Conservation (phyloP, 1,140 invertebrate species). For the Alviniconcha marisindica region DNA sequence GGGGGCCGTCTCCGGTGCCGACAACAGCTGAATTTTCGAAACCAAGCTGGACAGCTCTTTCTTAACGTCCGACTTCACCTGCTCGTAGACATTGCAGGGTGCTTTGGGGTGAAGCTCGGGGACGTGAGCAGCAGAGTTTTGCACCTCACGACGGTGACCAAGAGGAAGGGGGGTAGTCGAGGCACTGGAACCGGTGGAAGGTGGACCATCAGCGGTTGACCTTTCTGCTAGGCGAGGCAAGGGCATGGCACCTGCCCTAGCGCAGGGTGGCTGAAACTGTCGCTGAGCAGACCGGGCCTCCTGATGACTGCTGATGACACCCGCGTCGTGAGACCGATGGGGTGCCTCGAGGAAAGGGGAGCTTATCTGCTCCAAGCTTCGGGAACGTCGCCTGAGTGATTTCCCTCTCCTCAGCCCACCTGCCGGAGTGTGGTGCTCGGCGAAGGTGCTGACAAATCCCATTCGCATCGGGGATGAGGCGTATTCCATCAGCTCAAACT, state of each 20-base stretch:
- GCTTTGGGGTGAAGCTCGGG: no score
- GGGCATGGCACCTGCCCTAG: no score
- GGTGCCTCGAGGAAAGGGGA: background rate
- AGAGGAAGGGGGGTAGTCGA: no score
- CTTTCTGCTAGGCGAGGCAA: no score
- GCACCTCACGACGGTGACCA: no score
- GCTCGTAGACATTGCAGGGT: background rate
- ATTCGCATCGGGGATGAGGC: background rate
- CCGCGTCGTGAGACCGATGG: background rate
- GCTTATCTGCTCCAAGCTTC: background rate
- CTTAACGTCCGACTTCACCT: background rate
- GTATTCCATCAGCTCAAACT: constrained; percentile 18
- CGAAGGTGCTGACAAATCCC: background rate
- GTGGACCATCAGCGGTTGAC: no score
- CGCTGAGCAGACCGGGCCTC: background rate
- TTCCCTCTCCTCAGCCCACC: background rate
- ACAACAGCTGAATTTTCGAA: background rate
- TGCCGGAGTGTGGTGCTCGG: background rate
- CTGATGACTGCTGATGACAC: background rate
- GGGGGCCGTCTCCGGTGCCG: background rate
- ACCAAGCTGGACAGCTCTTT: constrained; percentile 11
- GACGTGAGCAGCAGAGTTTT: no score
- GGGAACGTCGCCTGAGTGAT: background rate
- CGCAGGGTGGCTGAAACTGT: no score
- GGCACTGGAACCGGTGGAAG: no score